Evolutionary conservation across 2,797 vertebrate genomes (phyloP).

Genomic region (Macrochelys suwanniensis): DNA sequence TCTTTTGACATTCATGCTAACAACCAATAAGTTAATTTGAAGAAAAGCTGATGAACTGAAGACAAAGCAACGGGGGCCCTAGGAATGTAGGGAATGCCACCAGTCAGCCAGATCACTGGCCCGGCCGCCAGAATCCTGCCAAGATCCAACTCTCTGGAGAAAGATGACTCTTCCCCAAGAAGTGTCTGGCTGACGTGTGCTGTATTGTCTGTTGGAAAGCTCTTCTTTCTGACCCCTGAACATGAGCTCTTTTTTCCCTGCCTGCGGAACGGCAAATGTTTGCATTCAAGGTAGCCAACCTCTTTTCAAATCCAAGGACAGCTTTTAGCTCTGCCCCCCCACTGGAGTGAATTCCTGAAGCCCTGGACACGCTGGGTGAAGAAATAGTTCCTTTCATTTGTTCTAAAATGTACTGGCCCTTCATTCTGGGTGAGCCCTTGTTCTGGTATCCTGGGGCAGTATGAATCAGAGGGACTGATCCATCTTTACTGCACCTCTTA

Average conservation of each 20-base stretch:
- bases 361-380: background rate
- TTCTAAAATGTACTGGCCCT: background rate
- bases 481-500: background rate
- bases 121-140: too few relatives aligned
- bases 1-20: too few relatives aligned
- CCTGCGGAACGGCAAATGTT: background rate
- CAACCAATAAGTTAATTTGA: too few relatives aligned
- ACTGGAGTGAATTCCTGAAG: background rate
- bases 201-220: background rate
- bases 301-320: background rate
- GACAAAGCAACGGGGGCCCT: too few relatives aligned
- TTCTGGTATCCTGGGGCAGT: background rate
- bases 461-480: background rate
- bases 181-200: fast-evolving
- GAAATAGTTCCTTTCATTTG: background rate
- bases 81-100: too few relatives aligned
- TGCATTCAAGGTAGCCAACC: background rate
- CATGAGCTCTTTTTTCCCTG: background rate
- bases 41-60: too few relatives aligned
- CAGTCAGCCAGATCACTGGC: too few relatives aligned
- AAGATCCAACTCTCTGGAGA: background rate
- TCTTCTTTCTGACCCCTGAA: fast-evolving
- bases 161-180: background rate
- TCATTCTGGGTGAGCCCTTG: background rate
- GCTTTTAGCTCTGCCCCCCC: fast-evolving